phyloP scores from a whole-genome alignment of 2,888 invertebrate species.

The Aleiodes testaceus region DNA sequence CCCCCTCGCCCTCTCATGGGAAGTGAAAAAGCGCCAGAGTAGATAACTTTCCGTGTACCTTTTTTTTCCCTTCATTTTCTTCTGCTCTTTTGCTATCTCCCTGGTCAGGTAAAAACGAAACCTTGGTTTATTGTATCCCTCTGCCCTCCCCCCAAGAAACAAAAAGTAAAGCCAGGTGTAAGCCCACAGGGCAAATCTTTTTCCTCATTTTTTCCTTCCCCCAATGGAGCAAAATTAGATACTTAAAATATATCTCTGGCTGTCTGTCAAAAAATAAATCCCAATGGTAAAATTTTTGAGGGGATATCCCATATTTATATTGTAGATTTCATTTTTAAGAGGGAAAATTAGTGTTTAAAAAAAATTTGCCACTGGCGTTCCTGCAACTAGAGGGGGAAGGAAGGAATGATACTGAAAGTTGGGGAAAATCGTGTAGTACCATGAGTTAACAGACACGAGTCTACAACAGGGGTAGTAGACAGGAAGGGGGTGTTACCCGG shows the following conservation, averaged over 20 bases:
- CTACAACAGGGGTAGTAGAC: conserved; percentile 49
- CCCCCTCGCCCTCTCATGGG: neutral
- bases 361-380: conserved; percentile 5
- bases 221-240: conserved; percentile 1
- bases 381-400: neutral
- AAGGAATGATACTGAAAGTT: conserved; percentile 12
- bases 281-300: conserved; percentile 14
- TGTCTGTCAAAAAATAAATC: neutral
- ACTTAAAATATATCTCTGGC: conserved; percentile 4
- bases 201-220: neutral
- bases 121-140: conserved; percentile 2
- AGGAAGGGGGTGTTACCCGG: conserved; percentile 71
- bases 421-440: neutral
- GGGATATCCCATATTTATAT: neutral
- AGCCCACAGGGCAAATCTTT: conserved; percentile 6
- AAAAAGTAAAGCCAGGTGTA: conserved; percentile 28
- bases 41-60: conserved; percentile 26
- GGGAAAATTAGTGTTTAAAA: neutral
- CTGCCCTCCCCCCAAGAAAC: neutral
- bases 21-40: conserved; percentile 3
- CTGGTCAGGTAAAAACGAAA: conserved; percentile 6
- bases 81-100: neutral
- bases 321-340: too few species aligned
- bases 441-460: too few species aligned
- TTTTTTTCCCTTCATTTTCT: conserved; percentile 17